phyloP scores from a whole-genome alignment of 2,797 vertebrate species.

The Pantherophis vulpinus region DNA sequence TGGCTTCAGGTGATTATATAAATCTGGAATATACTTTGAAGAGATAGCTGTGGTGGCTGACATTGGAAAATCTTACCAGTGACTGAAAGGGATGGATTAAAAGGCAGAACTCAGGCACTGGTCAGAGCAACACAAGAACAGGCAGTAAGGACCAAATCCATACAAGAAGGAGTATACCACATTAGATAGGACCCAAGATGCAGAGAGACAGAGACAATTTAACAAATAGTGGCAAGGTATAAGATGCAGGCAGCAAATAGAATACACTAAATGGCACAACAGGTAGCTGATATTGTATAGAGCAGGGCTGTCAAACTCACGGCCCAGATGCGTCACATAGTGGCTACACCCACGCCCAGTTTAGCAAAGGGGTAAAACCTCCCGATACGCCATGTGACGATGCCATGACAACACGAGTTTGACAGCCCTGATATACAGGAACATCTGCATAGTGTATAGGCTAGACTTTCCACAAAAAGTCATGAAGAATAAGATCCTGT shows the following conservation, averaged over 20 bases:
- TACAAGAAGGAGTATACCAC: neutral
- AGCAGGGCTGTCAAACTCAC: too few species aligned
- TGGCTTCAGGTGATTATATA: neutral
- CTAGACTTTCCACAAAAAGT: too few species aligned
- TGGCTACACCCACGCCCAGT: too few species aligned
- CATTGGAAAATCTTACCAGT: neutral
- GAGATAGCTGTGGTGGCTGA: neutral
- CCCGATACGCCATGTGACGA: too few species aligned
- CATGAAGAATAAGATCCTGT: too few species aligned
- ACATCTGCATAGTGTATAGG: too few species aligned
- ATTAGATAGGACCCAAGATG: neutral
- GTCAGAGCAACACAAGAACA: neutral
- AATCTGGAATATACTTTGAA: neutral
- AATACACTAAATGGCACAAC: neutral
- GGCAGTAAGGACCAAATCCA: neutral
- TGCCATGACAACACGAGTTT: too few species aligned
- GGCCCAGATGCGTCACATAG: too few species aligned
- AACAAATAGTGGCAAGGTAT: neutral
- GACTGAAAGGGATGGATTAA: neutral
- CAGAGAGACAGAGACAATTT: neutral
- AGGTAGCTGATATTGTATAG: neutral
- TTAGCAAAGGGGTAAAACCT: too few species aligned
- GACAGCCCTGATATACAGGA: too few species aligned
- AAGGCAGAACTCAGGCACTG: neutral
- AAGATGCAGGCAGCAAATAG: neutral